Percentiles rank a stretch among this genome's conserved stretches.
Conservation (phyloP, 2,888 invertebrate genomes). For the Eurytoma californica region DNA sequence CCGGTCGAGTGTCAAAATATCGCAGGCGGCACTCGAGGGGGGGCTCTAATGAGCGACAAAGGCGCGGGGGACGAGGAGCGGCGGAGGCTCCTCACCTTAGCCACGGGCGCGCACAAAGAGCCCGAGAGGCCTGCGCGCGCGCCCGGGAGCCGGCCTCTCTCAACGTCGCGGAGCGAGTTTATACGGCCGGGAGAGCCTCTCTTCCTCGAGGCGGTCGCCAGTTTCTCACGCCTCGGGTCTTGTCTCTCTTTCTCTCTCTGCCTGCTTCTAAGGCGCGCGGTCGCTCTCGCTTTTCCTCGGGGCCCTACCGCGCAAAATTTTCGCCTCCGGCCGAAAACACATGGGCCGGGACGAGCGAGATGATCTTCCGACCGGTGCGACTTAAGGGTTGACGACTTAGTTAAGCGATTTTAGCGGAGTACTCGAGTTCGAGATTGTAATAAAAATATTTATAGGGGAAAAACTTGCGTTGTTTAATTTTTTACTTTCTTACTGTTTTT, state of each 20-base stretch:
- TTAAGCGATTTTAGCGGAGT: too few relatives aligned
- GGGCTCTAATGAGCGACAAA: slow-evolving; percentile 38
- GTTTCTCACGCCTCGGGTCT: slow-evolving; percentile 62
- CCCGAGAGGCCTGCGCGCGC: background rate
- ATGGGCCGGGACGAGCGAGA: too few relatives aligned
- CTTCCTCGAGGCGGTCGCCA: slow-evolving; percentile 59
- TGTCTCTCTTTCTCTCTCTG: background rate
- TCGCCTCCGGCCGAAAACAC: too few relatives aligned
- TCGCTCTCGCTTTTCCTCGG: slow-evolving; percentile 1
- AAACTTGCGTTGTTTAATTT: too few relatives aligned
- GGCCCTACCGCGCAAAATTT: too few relatives aligned
- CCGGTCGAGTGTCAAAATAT: background rate
- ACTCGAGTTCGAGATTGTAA: too few relatives aligned
- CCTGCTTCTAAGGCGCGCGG: background rate
- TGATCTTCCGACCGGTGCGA: background rate
- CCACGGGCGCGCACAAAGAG: slow-evolving; percentile 26
- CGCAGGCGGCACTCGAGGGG: background rate
- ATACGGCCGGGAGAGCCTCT: slow-evolving; percentile 8
- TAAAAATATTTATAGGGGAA: too few relatives aligned
- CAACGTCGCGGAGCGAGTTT: background rate
- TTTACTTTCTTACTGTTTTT: too few relatives aligned
- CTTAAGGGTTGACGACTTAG: background rate
- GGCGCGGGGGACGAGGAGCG: slow-evolving; percentile 16
- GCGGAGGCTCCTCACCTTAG: slow-evolving; percentile 12
- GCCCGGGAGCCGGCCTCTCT: slow-evolving; percentile 22